A percentile compares a stretch with the other conserved stretches of the same genome.
These are phyloP conservation scores for Melanotaenia trifasciata DNA, from an alignment of 2,797 vertebrate genomes.

Conservation along the genomic window DNA sequence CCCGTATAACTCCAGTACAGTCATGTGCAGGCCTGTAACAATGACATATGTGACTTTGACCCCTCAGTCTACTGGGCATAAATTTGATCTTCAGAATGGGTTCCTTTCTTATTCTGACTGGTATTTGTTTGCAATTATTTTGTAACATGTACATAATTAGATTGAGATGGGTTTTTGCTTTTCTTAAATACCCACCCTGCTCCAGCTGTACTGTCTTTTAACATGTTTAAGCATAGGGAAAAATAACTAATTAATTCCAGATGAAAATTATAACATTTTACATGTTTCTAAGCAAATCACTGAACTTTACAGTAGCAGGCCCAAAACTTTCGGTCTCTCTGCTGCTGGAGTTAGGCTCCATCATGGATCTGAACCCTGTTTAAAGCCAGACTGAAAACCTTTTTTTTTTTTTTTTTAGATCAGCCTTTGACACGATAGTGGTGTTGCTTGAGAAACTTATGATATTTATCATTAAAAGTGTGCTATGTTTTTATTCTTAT, in stretches of 20 bases:
- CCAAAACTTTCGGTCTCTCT: no score
- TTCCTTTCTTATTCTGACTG: no score
- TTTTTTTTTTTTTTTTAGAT: no score
- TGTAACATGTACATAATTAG: neutral
- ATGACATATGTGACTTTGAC: neutral
- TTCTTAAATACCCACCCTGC: neutral
- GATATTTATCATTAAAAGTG: no score
- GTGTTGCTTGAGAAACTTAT: no score
- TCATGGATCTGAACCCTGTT: no score
- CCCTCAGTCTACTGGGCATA: neutral
- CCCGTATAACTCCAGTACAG: neutral
- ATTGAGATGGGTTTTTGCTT: neutral
- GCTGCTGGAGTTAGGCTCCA: no score
- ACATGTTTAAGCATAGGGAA: neutral
- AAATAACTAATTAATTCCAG: neutral
- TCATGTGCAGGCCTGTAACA: neutral
- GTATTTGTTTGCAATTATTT: neutral
- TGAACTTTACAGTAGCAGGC: no score
- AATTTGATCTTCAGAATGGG: neutral
- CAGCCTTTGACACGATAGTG: no score
- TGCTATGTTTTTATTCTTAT: no score
- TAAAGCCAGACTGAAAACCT: no score
- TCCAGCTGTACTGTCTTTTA: no score
- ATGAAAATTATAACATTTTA: neutral
- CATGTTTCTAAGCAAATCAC: neutral